Evolutionary conservation across 2,113 vertebrate species (phyloP).

Genomic region (Lepisosteus oculatus): DNA sequence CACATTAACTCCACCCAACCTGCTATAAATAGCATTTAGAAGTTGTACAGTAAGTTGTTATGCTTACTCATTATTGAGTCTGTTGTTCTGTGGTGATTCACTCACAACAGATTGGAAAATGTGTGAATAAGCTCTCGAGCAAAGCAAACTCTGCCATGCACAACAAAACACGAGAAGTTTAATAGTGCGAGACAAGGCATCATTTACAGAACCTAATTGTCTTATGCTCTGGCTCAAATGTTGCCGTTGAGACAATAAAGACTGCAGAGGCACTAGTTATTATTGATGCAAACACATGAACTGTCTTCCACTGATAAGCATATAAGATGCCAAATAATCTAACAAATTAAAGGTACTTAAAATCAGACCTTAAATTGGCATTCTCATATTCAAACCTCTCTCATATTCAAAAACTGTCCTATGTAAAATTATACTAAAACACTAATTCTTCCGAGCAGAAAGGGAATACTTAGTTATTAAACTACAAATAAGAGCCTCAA

Average conservation of each 20-base stretch:
- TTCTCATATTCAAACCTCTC: not conserved
- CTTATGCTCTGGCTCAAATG: constrained; percentile 58
- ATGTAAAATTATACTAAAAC: too few species aligned
- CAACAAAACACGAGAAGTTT: constrained; percentile 42
- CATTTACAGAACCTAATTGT: constrained; percentile 48
- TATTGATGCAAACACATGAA: constrained; percentile 12
- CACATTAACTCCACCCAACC: constrained; percentile 17
- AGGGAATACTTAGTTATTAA: too few species aligned
- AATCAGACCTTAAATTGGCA: too few species aligned
- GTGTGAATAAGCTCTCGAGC: constrained; percentile 47
- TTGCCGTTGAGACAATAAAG: constrained; percentile 54
- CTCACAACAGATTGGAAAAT: constrained; percentile 49
- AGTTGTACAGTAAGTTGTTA: constrained; percentile 48
- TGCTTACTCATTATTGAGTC: constrained; percentile 27
- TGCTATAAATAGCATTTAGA: constrained; percentile 49
- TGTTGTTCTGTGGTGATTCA: constrained; percentile 45
- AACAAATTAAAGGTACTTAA: not conserved
- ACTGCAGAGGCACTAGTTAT: constrained; percentile 23
- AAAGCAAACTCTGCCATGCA: constrained; percentile 42
- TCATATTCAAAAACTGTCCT: not conserved
- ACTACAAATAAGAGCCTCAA: too few species aligned
- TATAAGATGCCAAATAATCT: not conserved
- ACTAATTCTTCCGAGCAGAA: too few species aligned
- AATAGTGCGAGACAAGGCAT: constrained; percentile 59
- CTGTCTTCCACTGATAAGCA: not conserved